These are phyloP conservation scores for Oplegnathus fasciatus DNA, from an alignment of 2,113 vertebrate genomes.

Conservation along the genomic window DNA sequence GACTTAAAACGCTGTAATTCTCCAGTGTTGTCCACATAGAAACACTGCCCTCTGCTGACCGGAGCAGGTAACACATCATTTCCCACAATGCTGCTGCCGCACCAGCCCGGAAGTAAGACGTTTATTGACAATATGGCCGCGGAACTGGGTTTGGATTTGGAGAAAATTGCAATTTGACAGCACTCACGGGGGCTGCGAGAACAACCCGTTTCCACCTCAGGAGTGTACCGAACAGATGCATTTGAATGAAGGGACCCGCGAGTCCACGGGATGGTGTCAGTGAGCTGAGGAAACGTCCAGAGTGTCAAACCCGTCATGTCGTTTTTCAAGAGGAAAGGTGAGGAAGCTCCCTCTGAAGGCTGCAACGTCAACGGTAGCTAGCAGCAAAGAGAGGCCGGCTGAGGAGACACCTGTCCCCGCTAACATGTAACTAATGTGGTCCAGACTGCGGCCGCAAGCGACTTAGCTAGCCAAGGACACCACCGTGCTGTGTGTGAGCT, in stretches of 20 bases:
- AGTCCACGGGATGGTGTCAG: conserved; percentile 80
- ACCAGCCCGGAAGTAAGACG: conserved; percentile 87
- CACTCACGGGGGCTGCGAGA: conserved; percentile 36
- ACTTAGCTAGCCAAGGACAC: neutral
- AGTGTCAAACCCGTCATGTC: conserved; percentile 86
- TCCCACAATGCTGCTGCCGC: conserved; percentile 83
- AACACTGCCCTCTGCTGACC: conserved; percentile 48
- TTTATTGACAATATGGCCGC: conserved; percentile 93
- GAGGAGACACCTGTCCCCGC: neutral
- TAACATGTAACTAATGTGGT: neutral
- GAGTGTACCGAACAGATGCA: conserved; percentile 45
- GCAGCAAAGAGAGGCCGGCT: neutral
- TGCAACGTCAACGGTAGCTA: conserved; percentile 56
- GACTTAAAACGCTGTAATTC: neutral
- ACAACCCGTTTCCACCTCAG: conserved; percentile 4
- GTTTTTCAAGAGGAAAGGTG: conserved; percentile 93
- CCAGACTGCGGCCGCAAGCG: neutral
- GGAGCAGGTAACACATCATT: conserved; percentile 48
- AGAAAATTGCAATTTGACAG: conserved; percentile 75
- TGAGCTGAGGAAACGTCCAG: conserved; percentile 80
- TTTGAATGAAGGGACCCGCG: conserved; percentile 86
- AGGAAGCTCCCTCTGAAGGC: conserved; percentile 72
- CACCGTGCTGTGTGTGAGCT: neutral
- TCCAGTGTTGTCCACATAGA: neutral
- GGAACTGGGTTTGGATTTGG: conserved; percentile 78